Evolutionary conservation across 2,888 invertebrate genomes (phyloP).

Genomic region (Linnaemya vulpina): DNA sequence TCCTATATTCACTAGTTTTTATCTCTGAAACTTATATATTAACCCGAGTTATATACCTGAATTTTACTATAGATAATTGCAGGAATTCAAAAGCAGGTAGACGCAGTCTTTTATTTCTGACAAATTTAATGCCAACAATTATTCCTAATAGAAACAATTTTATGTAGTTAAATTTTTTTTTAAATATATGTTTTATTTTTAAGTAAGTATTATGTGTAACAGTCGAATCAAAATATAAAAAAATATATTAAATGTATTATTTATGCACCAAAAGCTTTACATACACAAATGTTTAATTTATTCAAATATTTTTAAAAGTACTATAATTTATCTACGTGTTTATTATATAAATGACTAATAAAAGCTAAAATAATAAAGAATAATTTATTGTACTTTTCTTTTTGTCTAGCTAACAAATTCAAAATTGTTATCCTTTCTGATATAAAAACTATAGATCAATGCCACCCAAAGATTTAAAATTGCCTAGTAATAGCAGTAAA

Average conservation of each 20-base stretch:
- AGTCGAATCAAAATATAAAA: background rate
- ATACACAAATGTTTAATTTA: slow-evolving; percentile 53
- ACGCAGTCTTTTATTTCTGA: background rate
- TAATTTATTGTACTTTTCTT: slow-evolving; percentile 30
- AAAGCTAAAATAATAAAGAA: slow-evolving; percentile 2
- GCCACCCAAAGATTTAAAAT: slow-evolving; percentile 84
- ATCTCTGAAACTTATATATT: too few relatives aligned
- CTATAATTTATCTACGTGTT: slow-evolving; percentile 25
- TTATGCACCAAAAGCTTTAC: slow-evolving; percentile 65
- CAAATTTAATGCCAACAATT: slow-evolving; percentile 34
- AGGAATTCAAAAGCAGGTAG: too few relatives aligned
- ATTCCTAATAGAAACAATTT: slow-evolving; percentile 20
- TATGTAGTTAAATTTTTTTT: slow-evolving; percentile 51
- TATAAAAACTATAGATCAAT: slow-evolving; percentile 38
- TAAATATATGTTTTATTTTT: slow-evolving; percentile 26
- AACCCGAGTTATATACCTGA: too few relatives aligned
- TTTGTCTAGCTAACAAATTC: background rate
- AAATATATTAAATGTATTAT: slow-evolving; percentile 48
- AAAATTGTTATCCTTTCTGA: slow-evolving; percentile 20
- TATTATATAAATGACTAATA: slow-evolving; percentile 32
- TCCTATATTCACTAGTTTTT: too few relatives aligned
- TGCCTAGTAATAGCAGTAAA: slow-evolving; percentile 90
- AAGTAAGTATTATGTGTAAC: slow-evolving; percentile 25
- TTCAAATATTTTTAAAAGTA: slow-evolving; percentile 34
- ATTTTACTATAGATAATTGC: too few relatives aligned